Conservation (phyloP, 2,888 invertebrate genomes). For the Conistra vaccinii region DNA sequence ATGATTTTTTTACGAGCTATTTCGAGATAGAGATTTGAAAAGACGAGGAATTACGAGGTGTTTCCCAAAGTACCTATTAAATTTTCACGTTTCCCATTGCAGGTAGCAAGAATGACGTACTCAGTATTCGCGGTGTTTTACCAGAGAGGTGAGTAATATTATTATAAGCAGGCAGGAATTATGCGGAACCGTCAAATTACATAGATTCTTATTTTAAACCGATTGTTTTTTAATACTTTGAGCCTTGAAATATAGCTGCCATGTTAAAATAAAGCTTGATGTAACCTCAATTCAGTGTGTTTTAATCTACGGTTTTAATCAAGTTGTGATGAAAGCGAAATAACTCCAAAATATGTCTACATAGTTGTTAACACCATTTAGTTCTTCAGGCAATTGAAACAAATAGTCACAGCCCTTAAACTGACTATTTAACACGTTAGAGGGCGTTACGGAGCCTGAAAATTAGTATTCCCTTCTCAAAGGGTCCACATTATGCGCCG, state of each 20-base stretch:
- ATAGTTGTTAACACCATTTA: slow-evolving; percentile 37
- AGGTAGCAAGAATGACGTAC: slow-evolving; percentile 87
- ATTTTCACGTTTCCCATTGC: slow-evolving; percentile 61
- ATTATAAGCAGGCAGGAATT: slow-evolving; percentile 30
- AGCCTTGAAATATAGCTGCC: neutral
- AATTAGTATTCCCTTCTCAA: slow-evolving; percentile 66
- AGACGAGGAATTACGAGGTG: slow-evolving; percentile 15
- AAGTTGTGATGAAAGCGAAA: slow-evolving; percentile 7
- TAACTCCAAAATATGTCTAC: slow-evolving; percentile 13
- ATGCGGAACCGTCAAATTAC: neutral
- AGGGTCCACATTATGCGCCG: slow-evolving; percentile 60
- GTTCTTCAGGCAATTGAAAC: slow-evolving; percentile 61
- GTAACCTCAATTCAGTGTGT: neutral
- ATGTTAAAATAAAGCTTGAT: slow-evolving; percentile 8
- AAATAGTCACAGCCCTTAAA: slow-evolving; percentile 49
- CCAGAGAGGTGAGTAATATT: slow-evolving; percentile 75
- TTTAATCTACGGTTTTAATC: slow-evolving; percentile 47
- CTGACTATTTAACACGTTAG: slow-evolving; percentile 63
- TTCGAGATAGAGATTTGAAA: slow-evolving; percentile 9
- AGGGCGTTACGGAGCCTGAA: slow-evolving; percentile 55
- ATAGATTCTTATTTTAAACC: slow-evolving; percentile 1
- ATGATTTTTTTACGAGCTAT: slow-evolving; percentile 10
- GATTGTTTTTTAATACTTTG: neutral
- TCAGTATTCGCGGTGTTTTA: slow-evolving; percentile 87
- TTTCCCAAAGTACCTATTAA: slow-evolving; percentile 29